phyloP scores from a whole-genome alignment of 2,113 vertebrate genomes.

The Patagioenas fasciata region DNA sequence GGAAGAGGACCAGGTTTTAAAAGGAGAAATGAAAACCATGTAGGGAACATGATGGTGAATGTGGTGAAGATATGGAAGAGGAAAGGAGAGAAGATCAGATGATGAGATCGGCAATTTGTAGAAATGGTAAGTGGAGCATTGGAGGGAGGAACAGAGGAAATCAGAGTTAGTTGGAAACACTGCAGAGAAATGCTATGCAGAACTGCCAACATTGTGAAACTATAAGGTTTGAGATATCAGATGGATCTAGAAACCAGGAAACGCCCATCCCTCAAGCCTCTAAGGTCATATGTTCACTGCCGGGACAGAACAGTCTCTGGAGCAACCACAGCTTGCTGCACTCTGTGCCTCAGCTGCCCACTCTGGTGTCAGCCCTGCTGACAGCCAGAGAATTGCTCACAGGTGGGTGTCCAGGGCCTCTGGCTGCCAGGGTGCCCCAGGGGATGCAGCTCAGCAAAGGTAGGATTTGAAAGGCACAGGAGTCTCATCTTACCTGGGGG shows the following conservation, averaged over 20 bases:
- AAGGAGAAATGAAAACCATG: neutral
- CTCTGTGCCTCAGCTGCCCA: neutral
- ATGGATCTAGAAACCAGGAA: neutral
- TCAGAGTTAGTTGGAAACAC: constrained; percentile 22
- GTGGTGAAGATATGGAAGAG: neutral
- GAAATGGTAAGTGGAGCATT: neutral
- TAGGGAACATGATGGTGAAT: neutral
- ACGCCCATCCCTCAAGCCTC: neutral
- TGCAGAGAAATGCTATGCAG: neutral
- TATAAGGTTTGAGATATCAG: neutral
- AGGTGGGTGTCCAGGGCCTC: neutral
- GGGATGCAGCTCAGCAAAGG: neutral
- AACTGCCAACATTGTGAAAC: neutral
- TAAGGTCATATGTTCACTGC: neutral
- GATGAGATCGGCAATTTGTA: constrained; percentile 6
- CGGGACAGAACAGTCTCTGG: neutral
- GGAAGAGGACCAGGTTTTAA: neutral
- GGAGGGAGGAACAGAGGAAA: neutral
- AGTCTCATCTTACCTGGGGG: neutral
- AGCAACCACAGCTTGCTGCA: neutral
- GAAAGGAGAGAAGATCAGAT: neutral
- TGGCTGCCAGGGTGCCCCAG: neutral
- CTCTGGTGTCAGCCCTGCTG: neutral
- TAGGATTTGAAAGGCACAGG: neutral
- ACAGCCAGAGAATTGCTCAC: neutral